Evolutionary conservation across 2,888 invertebrate genomes (phyloP), one percentile per base, ranked within the genome.

Genomic region (Deroplatys truncata): DNA sequence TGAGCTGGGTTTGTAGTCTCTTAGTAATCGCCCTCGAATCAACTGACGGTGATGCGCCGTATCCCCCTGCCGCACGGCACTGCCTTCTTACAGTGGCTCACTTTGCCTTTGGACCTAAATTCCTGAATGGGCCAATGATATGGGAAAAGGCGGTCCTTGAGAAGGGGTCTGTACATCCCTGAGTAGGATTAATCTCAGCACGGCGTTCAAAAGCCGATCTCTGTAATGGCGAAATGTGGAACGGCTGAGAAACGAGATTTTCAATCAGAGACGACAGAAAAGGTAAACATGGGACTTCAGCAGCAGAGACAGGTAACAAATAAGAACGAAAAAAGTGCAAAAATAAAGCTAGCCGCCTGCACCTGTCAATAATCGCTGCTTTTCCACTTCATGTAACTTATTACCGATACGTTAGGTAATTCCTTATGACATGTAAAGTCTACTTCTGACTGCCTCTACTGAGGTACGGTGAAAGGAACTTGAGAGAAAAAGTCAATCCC

Each of bases 221-320:
- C 31, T 31, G 84, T 29, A 31, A 31, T 31, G 25, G 29, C 29
- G 31, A 16, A 29, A 84, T 29, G 25, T 25, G 29, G 35, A 16
- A 84, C n/a, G 84, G 16, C 20, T 84, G 35, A 29, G 31, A 49
- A 56, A 29, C 82, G 82, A 82, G 28, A 28, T 86, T 86, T 86
- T 31, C 86, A 86, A 86, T 86, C 86, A 82, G 20, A 84, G 84
- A 72, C 84, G 29, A 84, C 84, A 84, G 84, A 84, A 84, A 84
- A 84, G 84, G 84, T 29, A 84, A 84, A 84, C 28, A 28, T 84
- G 84, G 56, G 25, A 72, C 56, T 72, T 72, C 56, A 72, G 25
- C 56, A 72, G 56, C 56, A 72, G 20, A 20, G 56, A 72, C 56
- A 72, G 56, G 20, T 29, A 84, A n/a, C 1, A 84, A 28, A 84